Evolutionary conservation across 1,140 invertebrate species (phyloP), one percentile per base, ranked within the genome.

Genomic region (Drosophila malerkotliana): DNA sequence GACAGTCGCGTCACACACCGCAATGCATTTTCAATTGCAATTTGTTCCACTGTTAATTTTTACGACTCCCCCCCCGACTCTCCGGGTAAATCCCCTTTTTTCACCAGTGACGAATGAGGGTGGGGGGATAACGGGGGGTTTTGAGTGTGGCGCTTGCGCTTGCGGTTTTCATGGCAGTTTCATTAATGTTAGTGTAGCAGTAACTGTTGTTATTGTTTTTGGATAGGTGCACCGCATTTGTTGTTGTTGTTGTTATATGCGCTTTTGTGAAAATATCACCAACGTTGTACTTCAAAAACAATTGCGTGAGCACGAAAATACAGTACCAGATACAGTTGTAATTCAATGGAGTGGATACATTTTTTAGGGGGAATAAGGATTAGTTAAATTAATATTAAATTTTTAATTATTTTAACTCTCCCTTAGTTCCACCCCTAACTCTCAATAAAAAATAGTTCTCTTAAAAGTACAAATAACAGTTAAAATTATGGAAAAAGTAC

Each of bases 141-240:
- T 62, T 56, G 39, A 48, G 39, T 45, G 72, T 54, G 34, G 34
- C 66, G 54, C 49, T 72, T 59, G 66, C 75, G 76, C 68, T 78
- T 80, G 77, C 44, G 61, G 79, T 79, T 67, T 82, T 66, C 56
- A 63, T 79, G 75, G 66, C 51, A 79, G 64, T 79, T 76, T 77
- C 66, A 73, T 84, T 72, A 84, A 77, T 77, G 72, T 84, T 64
- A 79, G 77, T 84, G 67, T 73, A 62, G 57, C 60, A 64, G 64
- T 85, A 57, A 34, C 41, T 72, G 24, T 64, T 64, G 44, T 64
- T 76, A 59, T 80, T 60, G 56, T 45, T 81, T 52, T 60, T 54
- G 47, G 47, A 34, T 49, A 49, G 61, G 14, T 44, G 14, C 57
- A 28, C 8, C 45, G 39, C 28, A 24, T 55, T 55, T 44, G 60